Percentiles rank a stretch among this genome's conserved stretches.
phyloP scores from a whole-genome alignment of 2,113 vertebrate genomes.

The Calcarius ornatus region DNA sequence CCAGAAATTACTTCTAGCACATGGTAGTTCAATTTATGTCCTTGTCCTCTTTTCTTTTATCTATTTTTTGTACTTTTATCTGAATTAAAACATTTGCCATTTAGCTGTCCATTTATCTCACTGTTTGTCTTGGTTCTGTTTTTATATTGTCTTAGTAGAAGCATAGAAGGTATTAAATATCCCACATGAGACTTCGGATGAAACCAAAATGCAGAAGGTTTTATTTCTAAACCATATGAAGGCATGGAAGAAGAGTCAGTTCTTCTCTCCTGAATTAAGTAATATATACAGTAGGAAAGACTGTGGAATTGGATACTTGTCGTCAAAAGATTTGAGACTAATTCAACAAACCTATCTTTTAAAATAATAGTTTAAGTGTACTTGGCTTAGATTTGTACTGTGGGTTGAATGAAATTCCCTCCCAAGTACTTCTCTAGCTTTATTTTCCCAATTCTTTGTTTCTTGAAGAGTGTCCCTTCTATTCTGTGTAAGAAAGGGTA shows the following conservation, averaged over 20 bases:
- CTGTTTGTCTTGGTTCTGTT: background rate
- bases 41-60: background rate
- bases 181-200: background rate
- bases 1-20: background rate
- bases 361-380: background rate
- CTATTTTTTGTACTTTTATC: background rate
- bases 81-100: background rate
- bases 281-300: background rate
- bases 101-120: background rate
- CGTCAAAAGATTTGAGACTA: background rate
- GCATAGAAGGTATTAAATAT: background rate
- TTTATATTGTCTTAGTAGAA: background rate
- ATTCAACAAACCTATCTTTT: background rate
- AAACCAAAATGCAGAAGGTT: background rate
- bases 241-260: background rate
- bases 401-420: background rate
- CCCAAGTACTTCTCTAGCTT: background rate
- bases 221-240: background rate
- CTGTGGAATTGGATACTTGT: background rate
- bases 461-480: background rate
- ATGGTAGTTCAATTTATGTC: background rate
- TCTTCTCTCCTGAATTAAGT: background rate
- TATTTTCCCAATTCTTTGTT: background rate
- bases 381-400: background rate
- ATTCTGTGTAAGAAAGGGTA: background rate